Evolutionary conservation across 2,888 invertebrate species (phyloP), one percentile per base, ranked within the genome.

Genomic region (Carabus problematicus): DNA sequence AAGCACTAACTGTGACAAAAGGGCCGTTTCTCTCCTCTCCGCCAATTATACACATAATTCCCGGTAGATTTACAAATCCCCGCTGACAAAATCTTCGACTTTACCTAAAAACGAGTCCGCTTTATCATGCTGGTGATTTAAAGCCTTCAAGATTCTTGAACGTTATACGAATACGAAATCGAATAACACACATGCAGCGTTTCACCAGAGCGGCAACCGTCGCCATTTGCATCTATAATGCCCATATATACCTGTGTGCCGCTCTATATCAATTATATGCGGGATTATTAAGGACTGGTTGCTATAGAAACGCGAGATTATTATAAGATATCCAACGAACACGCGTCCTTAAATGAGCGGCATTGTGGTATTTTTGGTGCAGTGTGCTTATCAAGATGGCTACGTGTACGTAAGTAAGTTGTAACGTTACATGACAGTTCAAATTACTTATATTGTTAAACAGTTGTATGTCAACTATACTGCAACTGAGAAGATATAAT

Each of bases 71-170:
- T 52, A 52, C 52, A 52, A 52, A 52, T 49, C 18, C 49, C 49
- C 12, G 14, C 14, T 19, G 52, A 52, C 52, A 52, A 52, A 52
- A 52, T 18, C n/a, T 18, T 3, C 52, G 16, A 52, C 52, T 52
- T 52, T 52, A 52, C 52, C 52, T 12, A 52, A 52, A 52, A 52
- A 52, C 52, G 52, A 3, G 52, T 52, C 18, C 52, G 52, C 19
- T 52, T 52, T 52, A 52, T 52, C 52, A 52, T 19, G 18, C 18
- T 11, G 18, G 52, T 52, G 52, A 52, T 52, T 52, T 52, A 52
- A 19, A 18, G 52, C 16, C 52, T 11, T 52, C 18, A 18, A 52
- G 19, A 19, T 9, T n/a, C 18, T n/a, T 8, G 52, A 14, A 19
- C 52, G 52, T 52, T 16, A 52, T 16, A 52, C 4, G 52, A 52